phyloP scores from a whole-genome alignment of 64 coral and sea anemone species.

The Orbicella faveolata region DNA sequence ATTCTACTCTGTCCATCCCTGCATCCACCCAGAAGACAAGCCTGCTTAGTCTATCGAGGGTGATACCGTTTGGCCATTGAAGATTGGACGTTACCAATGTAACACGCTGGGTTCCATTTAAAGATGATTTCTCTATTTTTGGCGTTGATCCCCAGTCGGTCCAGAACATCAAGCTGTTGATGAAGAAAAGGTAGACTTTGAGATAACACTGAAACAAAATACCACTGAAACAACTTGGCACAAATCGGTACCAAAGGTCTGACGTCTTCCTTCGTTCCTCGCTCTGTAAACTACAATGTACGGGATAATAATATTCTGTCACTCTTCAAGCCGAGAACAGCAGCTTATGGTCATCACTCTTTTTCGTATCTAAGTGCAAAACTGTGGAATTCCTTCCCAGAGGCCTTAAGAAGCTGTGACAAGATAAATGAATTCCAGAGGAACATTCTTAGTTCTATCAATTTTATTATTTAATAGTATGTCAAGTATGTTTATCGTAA shows the following conservation, averaged over 20 bases:
- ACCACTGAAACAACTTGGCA: too few relatives aligned
- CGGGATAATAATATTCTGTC: not conserved
- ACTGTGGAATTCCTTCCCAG: too few relatives aligned
- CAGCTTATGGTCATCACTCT: not conserved
- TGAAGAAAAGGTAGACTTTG: not conserved
- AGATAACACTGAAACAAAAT: not conserved
- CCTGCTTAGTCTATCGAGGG: constrained; percentile 4
- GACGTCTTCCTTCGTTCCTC: too few relatives aligned
- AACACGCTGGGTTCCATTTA: constrained; percentile 29
- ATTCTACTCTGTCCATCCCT: constrained; percentile 25
- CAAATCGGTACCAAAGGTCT: too few relatives aligned
- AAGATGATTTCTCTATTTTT: constrained; percentile 41
- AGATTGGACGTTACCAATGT: constrained; percentile 19
- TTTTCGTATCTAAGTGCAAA: not conserved
- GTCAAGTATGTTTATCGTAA: too few relatives aligned
- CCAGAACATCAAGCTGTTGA: constrained; percentile 56
- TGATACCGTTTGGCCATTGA: constrained; percentile 54
- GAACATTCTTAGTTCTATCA: too few relatives aligned
- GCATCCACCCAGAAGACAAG: constrained; percentile 50
- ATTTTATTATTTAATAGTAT: too few relatives aligned
- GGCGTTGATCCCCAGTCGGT: constrained; percentile 46
- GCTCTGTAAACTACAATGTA: not conserved
- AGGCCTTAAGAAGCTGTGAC: too few relatives aligned
- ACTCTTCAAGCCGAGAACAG: not conserved
- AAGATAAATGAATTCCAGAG: too few relatives aligned